Conservation (phyloP, 2,113 vertebrate genomes). For the Anolis carolinensis region DNA sequence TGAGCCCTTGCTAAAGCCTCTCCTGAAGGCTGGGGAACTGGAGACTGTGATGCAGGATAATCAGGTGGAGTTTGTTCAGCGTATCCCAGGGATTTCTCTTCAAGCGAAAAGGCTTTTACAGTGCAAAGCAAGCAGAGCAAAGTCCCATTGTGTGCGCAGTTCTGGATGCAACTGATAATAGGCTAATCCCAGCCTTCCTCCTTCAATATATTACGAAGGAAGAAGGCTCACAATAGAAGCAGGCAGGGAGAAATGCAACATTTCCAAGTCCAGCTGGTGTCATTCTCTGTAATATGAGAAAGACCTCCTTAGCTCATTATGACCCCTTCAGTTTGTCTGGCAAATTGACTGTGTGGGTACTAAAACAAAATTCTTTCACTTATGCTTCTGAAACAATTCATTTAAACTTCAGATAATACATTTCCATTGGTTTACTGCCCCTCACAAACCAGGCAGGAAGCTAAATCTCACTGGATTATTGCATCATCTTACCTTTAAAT, state of each 20-base stretch:
- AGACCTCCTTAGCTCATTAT: neutral
- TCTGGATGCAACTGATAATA: neutral
- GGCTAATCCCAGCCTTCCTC: neutral
- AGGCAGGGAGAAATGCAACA: neutral
- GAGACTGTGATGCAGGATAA: neutral
- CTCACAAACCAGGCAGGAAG: neutral
- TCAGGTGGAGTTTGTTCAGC: too few relatives aligned
- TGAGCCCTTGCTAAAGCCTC: neutral
- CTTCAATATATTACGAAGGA: neutral
- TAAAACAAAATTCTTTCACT: slow-evolving; percentile 12
- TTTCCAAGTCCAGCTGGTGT: neutral
- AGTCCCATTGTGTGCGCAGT: neutral
- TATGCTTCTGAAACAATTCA: neutral
- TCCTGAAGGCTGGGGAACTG: neutral
- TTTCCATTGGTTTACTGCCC: neutral
- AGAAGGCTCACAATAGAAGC: too few relatives aligned
- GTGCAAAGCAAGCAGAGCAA: neutral
- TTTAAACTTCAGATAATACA: neutral
- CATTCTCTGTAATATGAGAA: slow-evolving; percentile 4
- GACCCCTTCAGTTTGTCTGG: neutral
- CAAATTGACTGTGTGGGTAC: neutral
- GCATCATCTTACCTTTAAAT: neutral
- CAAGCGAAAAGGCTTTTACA: neutral
- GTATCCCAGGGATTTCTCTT: neutral
- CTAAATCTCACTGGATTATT: neutral